Base-by-base conservation (phyloP, 2,797 vertebrate genomes). In the Mallotus villosus region DNA sequence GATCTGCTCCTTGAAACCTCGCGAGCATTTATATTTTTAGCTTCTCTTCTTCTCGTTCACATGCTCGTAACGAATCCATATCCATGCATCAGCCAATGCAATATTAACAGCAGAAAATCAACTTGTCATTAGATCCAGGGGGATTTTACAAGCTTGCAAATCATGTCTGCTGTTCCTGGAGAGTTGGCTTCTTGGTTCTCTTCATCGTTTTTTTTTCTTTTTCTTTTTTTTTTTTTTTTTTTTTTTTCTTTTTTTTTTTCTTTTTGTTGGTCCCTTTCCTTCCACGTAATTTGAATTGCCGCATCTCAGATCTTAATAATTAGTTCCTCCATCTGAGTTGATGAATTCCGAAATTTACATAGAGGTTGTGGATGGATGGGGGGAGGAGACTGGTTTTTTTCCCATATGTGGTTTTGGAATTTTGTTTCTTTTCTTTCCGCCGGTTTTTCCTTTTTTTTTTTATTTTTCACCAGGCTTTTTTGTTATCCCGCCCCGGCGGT, bases 11-110 rank as follows among this genome's bases (percentile, higher is more conserved):
- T 98, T 99, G 97, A 98, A 97, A 99, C n/a, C n/a, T n/a, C n/a
- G 97, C 93, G 94, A 99, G 96, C 97, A 98, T 99, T 98, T 98
- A 99, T 99, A 99, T 99, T 99, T 99, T 99, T 98, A 98, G 96
- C 95, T 98, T 95, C n/a, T n/a, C n/a, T n/a, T n/a, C n/a, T n/a
- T n/a, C n/a, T n/a, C 95, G 96, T 99, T 97, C 97, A n/a, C 97
- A 99, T 99, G 99, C 99, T 99, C 97, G 97, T 98, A 99, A 99
- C 97, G 96, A 99, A 99, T 97, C 95, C 97, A 99, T 98, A n/a
- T n/a, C n/a, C n/a, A n/a, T n/a, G n/a, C 97, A 99, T 99, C 97
- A 98, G 96, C 96, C 97, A 97, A 99, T 98, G 97, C 96, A 98
- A 99, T 99, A 99, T 98, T 99, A 99, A 99, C 96, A 96, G 96